Evolutionary conservation across 2,797 vertebrate species (phyloP).

Genomic region (Sandelia bainsii): DNA sequence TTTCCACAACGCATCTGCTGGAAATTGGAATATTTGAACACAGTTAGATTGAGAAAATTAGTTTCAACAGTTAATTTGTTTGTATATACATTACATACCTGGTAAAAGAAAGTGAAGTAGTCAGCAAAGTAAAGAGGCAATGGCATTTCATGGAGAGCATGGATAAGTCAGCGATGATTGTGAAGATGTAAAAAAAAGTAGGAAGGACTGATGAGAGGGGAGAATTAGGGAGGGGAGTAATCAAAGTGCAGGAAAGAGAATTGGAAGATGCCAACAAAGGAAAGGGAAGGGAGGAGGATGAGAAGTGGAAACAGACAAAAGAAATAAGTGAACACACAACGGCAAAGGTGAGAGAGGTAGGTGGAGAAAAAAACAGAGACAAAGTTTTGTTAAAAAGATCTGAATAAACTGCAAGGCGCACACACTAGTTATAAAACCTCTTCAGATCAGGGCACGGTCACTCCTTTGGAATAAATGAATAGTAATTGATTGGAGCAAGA

Average conservation of each 20-base stretch:
- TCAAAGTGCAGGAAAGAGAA: slow-evolving; percentile 46
- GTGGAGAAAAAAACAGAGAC: slow-evolving; percentile 53
- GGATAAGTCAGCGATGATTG: slow-evolving; percentile 17
- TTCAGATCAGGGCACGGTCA: slow-evolving; percentile 74
- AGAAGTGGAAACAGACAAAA: slow-evolving; percentile 30
- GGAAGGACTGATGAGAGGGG: slow-evolving; percentile 41
- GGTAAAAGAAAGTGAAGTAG: background rate
- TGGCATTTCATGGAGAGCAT: background rate
- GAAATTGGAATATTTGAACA: background rate
- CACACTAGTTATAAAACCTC: slow-evolving; percentile 64
- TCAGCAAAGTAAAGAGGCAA: background rate
- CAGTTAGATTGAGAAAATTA: background rate
- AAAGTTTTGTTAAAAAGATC: slow-evolving; percentile 69
- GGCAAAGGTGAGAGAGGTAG: slow-evolving; percentile 55
- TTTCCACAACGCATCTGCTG: background rate
- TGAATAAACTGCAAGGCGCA: slow-evolving; percentile 69
- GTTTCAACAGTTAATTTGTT: too few relatives aligned
- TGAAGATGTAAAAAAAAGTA: slow-evolving; percentile 18
- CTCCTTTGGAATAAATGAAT: slow-evolving; percentile 81
- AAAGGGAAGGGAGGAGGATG: slow-evolving; percentile 29
- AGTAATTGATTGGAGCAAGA: slow-evolving; percentile 83
- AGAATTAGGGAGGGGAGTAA: slow-evolving; percentile 24
- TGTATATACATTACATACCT: background rate
- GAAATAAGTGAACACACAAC: slow-evolving; percentile 50
- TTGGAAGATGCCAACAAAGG: slow-evolving; percentile 50